phyloP scores from a whole-genome alignment of 2,888 invertebrate species.

The Ophioninae sp. region DNA sequence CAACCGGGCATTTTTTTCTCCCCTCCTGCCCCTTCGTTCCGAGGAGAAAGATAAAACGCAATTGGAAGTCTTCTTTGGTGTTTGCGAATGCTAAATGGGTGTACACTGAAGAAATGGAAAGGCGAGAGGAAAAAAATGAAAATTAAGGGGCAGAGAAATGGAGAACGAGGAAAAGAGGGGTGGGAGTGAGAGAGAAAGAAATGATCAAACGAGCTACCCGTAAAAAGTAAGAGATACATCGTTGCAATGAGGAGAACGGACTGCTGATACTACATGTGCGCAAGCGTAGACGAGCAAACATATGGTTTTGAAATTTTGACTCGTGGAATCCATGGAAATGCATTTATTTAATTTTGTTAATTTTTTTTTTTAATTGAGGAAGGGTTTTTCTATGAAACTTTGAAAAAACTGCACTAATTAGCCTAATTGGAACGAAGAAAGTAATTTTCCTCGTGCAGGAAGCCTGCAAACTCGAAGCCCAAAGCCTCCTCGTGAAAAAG shows the following conservation, averaged over 20 bases:
- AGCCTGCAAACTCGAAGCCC: too few relatives aligned
- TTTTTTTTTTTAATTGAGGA: too few relatives aligned
- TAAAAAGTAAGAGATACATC: slow-evolving; percentile 54
- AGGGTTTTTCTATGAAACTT: too few relatives aligned
- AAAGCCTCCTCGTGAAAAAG: background rate
- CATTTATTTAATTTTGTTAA: too few relatives aligned
- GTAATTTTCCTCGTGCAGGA: too few relatives aligned
- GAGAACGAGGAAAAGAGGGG: slow-evolving; percentile 15
- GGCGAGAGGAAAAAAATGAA: background rate
- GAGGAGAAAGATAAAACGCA: slow-evolving; percentile 18
- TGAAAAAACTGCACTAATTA: too few relatives aligned
- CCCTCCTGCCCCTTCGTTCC: background rate
- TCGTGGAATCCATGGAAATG: too few relatives aligned
- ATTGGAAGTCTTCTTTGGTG: slow-evolving; percentile 17
- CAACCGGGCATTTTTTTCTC: slow-evolving; percentile 29
- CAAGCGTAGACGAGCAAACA: background rate
- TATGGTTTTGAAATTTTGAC: too few relatives aligned
- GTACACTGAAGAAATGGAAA: slow-evolving; percentile 12
- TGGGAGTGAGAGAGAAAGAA: slow-evolving; percentile 4
- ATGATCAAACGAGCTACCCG: slow-evolving; percentile 6
- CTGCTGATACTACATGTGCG: background rate
- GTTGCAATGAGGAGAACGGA: slow-evolving; percentile 38
- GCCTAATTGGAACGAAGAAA: too few relatives aligned
- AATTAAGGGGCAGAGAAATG: background rate
- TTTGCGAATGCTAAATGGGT: slow-evolving; percentile 38